These are phyloP conservation scores for Triops cancriformis DNA, from an alignment of 1,140 invertebrate genomes.

Conservation along the genomic window DNA sequence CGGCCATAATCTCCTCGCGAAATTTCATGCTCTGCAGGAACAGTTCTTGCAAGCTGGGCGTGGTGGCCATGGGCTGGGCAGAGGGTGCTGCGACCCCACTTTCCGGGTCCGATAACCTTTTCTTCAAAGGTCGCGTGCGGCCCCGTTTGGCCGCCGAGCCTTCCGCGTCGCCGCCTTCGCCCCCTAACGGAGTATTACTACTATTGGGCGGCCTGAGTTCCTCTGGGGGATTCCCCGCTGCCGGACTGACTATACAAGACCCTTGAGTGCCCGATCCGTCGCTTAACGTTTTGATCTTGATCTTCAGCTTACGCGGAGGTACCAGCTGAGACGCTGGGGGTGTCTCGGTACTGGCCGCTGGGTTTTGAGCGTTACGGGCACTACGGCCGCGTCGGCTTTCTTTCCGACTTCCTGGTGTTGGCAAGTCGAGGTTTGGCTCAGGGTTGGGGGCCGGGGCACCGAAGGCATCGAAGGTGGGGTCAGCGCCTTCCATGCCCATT, in stretches of 20 bases:
- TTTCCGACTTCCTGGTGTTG: slow-evolving; percentile 27
- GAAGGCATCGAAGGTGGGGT: slow-evolving; percentile 13
- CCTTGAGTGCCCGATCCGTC: not conserved
- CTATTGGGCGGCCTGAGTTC: not conserved
- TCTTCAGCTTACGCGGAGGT: slow-evolving; percentile 65
- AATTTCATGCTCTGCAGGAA: slow-evolving; percentile 79
- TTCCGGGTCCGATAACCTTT: slow-evolving; percentile 46
- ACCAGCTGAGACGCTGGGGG: slow-evolving; percentile 26
- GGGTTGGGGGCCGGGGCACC: not conserved
- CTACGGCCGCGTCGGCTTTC: slow-evolving; percentile 26
- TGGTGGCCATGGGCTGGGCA: slow-evolving; percentile 42
- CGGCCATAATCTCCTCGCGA: slow-evolving; percentile 68
- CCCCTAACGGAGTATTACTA: not conserved
- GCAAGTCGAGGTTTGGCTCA: not conserved
- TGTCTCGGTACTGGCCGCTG: slow-evolving; percentile 23
- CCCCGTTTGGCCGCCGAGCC: slow-evolving; percentile 36
- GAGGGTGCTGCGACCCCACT: slow-evolving; percentile 23
- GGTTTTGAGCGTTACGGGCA: slow-evolving; percentile 26
- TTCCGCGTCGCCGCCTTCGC: slow-evolving; percentile 4
- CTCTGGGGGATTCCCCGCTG: not conserved
- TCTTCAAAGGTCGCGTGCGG: slow-evolving; percentile 65
- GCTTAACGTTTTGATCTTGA: slow-evolving; percentile 52
- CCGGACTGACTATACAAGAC: not conserved
- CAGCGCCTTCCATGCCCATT: slow-evolving; percentile 27
- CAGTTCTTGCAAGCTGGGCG: slow-evolving; percentile 63